Conservation (phyloP, 2,797 vertebrate species). For the Acridotheres tristis region DNA sequence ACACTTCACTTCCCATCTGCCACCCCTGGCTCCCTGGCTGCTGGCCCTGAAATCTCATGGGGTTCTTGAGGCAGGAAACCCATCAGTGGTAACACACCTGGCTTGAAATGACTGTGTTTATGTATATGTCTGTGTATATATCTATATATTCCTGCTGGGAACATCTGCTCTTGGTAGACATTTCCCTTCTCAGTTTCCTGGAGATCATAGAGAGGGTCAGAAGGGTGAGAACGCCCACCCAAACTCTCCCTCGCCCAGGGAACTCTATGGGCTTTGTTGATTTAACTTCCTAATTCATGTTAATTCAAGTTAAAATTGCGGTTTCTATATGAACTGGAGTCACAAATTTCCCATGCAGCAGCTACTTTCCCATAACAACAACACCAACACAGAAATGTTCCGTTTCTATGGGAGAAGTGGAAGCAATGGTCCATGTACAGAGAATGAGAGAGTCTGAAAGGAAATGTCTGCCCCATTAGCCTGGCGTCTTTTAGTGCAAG, state of each 20-base stretch:
- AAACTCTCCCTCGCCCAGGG: background rate
- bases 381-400: background rate
- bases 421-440: background rate
- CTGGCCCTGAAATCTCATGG: background rate
- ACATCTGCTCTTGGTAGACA: slow-evolving; percentile 22
- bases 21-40: background rate
- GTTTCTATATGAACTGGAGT: background rate
- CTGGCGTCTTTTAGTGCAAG: background rate
- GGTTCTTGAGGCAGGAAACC: background rate
- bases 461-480: background rate
- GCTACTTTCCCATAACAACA: background rate
- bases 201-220: slow-evolving; percentile 1
- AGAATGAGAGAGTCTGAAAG: background rate
- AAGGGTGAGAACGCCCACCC: slow-evolving; percentile 9
- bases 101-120: background rate
- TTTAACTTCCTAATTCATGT: background rate
- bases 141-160: slow-evolving; percentile 5
- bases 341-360: background rate
- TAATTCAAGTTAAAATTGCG: background rate
- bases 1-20: background rate
- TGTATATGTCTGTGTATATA: accelerated
- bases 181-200: slow-evolving; percentile 30
- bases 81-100: background rate
- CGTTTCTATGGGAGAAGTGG: background rate
- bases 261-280: background rate